A percentile compares a stretch with the other conserved stretches of the same genome.
These are phyloP conservation scores for Discoglossus pictus DNA, from an alignment of 2,797 vertebrate species.

Conservation along the genomic window DNA sequence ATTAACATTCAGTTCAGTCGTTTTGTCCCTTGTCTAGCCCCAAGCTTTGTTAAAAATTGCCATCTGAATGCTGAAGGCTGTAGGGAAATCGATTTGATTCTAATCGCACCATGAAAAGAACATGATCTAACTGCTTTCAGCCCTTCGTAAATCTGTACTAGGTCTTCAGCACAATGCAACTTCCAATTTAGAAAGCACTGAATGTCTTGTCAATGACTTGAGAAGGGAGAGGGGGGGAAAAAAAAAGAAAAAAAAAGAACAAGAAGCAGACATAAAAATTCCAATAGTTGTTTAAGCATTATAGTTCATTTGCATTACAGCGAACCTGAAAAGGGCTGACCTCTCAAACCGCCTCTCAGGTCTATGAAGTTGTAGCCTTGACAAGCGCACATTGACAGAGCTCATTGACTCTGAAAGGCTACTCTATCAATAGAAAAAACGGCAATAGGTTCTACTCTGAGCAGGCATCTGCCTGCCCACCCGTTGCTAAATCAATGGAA, in stretches of 20 bases:
- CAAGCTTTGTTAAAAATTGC: conserved; percentile 90
- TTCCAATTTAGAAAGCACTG: conserved; percentile 98
- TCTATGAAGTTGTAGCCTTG: conserved; percentile 92
- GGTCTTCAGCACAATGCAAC: conserved; percentile 94
- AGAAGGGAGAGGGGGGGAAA: conserved; percentile 72
- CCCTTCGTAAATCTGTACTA: conserved; percentile 96
- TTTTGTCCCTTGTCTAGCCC: conserved; percentile 87
- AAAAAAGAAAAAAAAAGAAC: conserved; percentile 73
- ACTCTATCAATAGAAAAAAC: conserved; percentile 94
- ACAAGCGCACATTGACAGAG: conserved; percentile 95
- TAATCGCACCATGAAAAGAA: conserved; percentile 99
- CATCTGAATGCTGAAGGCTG: conserved; percentile 91
- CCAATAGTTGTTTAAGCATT: conserved; percentile 98
- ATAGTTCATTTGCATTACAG: conserved; percentile 99
- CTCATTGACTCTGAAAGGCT: conserved; percentile 99
- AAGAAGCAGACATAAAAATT: conserved; percentile 98
- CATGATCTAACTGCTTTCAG: conserved; percentile 99
- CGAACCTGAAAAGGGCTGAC: conserved; percentile 94
- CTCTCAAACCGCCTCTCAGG: conserved; percentile 94
- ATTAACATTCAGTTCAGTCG: conserved; percentile 99
- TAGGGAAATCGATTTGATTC: conserved; percentile 99
- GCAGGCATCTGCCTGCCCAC: conserved; percentile 93
- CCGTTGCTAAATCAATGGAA: conserved; percentile 85
- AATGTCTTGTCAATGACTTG: conserved; percentile 99
- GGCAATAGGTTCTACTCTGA: conserved; percentile 84